Conservation (phyloP, 2,113 vertebrate species). For the Neolamprologus modestus region DNA sequence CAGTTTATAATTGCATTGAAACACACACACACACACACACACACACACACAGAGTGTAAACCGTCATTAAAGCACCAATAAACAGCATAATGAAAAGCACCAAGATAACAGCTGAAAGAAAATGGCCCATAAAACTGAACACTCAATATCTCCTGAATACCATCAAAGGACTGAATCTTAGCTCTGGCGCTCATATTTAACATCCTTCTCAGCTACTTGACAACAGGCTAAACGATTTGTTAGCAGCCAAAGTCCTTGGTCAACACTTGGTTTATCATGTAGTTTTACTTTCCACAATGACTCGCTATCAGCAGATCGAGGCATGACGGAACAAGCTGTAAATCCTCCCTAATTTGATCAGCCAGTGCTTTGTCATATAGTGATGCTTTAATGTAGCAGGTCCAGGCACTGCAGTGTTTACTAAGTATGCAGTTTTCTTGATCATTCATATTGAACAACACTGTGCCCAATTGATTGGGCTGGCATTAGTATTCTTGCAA, state of each 20-base stretch:
- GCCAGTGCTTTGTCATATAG: constrained; percentile 61
- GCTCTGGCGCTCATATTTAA: constrained; percentile 35
- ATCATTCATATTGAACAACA: constrained; percentile 75
- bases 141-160: constrained; percentile 34
- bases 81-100: constrained; percentile 42
- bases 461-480: constrained; percentile 72
- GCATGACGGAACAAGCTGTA: constrained; percentile 46
- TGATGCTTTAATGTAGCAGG: constrained; percentile 55
- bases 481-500: constrained; percentile 80
- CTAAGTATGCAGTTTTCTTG: constrained; percentile 66
- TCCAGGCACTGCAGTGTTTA: constrained; percentile 63
- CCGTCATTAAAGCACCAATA: constrained; percentile 34
- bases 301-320: constrained; percentile 41
- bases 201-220: constrained; percentile 29
- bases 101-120: constrained; percentile 30
- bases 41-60: not conserved
- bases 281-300: constrained; percentile 28
- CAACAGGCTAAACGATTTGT: constrained; percentile 40
- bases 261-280: constrained; percentile 58
- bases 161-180: constrained; percentile 22
- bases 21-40: not conserved
- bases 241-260: constrained; percentile 47
- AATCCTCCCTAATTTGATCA: constrained; percentile 71
- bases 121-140: constrained; percentile 42
- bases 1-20: constrained; percentile 4